Base-by-base conservation (phyloP, 1,140 invertebrate species). In the Scaptomyza pallida region DNA sequence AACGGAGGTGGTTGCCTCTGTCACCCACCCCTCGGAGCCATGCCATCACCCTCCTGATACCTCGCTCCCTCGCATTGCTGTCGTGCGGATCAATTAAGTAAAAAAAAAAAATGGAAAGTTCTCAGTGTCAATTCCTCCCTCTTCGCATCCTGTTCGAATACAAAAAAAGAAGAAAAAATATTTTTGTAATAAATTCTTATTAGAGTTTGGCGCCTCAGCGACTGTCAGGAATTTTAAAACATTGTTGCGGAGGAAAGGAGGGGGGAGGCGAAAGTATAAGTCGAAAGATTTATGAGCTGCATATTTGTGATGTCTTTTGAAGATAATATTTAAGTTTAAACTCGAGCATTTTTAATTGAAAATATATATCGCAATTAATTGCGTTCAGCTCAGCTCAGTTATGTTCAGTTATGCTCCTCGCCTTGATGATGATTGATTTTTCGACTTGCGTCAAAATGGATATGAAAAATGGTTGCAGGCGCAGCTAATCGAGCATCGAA, bases 341-440 rank as follows among this genome's bases (percentile, higher is more conserved):
- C 54, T 67, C 55, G 44, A 65, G 40, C 48, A 71, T 78, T 61
- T n/a, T 75, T 70, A 73, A 85, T 76, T 82, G 48, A 80, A 60
- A 67, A 68, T 68, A 78, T 69, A 72, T 63, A n/a, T 59, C 6
- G 47, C 65, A 65, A 60, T 71, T 72, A 60, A 69, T 73, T 72
- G 21, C 23, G 23, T 6, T 26, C 5, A 26, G 23, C 23, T 26
- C 26, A 2, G 26, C 26, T 30, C 26, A 17, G 19, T 51, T 15
- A 68, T 65, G 55, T 44, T 9, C 9, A 23, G 55, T 47, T 44
- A 54, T 59, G 54, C 12, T 16, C 44, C 12, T 16, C 44, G 54
- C 41, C 68, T 52, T 78, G 74, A 88, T 81, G 83, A 89, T 71
- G 83, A 88, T 89, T 73, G 78, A 88, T 88, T 88, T n/a, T 85